These are phyloP conservation scores for Odobenus rosmarus DNA, from an alignment of 2,113 vertebrate genomes.

Conservation along the genomic window DNA sequence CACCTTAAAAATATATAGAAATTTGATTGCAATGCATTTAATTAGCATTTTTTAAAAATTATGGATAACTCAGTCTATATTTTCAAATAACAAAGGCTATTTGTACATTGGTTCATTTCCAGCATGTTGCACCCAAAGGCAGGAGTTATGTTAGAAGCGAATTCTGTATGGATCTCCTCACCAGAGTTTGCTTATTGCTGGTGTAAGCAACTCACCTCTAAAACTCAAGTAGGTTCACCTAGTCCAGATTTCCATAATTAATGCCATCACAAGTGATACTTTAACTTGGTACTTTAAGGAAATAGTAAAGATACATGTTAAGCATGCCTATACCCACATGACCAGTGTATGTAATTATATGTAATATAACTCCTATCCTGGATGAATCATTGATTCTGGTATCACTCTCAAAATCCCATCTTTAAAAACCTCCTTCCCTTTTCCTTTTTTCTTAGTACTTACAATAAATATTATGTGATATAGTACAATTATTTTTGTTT, in stretches of 20 bases:
- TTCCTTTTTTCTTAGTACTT: background rate
- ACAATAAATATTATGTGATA: background rate
- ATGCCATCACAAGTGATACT: background rate
- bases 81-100: background rate
- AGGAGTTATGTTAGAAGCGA: background rate
- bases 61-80: background rate
- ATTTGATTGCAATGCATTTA: conserved; percentile 21
- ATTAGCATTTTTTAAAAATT: background rate
- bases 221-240: background rate
- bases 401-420: background rate
- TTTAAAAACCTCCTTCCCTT: background rate
- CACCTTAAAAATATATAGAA: background rate
- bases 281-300: conserved; percentile 7
- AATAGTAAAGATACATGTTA: background rate
- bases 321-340: background rate
- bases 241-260: background rate
- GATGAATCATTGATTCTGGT: background rate
- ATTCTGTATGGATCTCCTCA: background rate
- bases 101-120: background rate
- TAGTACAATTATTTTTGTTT: background rate
- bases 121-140: background rate
- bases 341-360: background rate
- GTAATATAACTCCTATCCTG: background rate
- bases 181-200: background rate
- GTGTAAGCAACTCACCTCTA: background rate